Conservation (phyloP, 53 echinoderm and acorn worm species). For the Antedon mediterranea region DNA sequence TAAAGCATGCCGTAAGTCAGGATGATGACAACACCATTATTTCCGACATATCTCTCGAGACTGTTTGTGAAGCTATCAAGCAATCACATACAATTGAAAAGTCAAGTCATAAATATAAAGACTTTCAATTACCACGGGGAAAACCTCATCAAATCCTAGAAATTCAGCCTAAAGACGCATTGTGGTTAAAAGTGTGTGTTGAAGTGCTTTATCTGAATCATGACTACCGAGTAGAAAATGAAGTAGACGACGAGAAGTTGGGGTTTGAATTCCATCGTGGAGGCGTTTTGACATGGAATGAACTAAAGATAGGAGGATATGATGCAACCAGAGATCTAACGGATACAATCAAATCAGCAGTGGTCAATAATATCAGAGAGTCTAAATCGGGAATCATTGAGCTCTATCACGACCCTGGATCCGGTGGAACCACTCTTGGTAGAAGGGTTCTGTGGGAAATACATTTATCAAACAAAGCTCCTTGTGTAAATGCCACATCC, state of each 20-base stretch:
- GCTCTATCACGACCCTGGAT: constrained; percentile 26
- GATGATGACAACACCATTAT: neutral
- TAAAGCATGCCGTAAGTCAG: neutral
- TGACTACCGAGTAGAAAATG: neutral
- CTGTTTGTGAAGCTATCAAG: neutral
- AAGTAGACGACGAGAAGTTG: too few relatives aligned
- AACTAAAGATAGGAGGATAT: neutral
- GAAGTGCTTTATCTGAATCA: neutral
- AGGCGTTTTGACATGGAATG: neutral
- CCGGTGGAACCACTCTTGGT: constrained; percentile 27
- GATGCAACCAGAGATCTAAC: neutral
- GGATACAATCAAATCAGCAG: neutral
- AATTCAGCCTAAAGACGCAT: neutral
- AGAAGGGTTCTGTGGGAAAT: constrained; percentile 28
- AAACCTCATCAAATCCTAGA: neutral
- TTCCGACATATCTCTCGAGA: neutral
- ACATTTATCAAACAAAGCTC: neutral
- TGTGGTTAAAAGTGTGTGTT: neutral
- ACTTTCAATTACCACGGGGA: neutral
- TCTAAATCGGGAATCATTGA: constrained; percentile 1
- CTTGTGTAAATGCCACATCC: constrained; percentile 13
- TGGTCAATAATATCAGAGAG: neutral
- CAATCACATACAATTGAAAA: neutral
- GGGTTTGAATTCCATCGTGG: neutral
- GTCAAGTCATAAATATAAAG: neutral